Conservation (phyloP, 37 sponge, comb jelly and placozoan species). For the Tethya wilhelma region DNA sequence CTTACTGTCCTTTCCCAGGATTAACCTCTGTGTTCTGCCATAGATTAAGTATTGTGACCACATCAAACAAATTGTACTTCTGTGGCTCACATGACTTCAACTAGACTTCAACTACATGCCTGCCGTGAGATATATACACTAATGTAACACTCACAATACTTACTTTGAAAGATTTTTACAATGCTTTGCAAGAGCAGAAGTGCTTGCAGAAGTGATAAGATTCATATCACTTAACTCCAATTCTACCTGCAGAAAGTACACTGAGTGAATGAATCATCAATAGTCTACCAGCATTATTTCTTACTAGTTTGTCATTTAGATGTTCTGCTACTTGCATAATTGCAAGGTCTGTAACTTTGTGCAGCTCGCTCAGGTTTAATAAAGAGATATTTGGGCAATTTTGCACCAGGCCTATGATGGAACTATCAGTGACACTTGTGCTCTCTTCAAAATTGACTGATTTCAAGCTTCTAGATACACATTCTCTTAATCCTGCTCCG, state of each 20-base stretch:
- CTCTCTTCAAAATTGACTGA: conserved; percentile 44
- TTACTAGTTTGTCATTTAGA: conserved; percentile 66
- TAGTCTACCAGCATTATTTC: not conserved
- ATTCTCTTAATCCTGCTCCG: conserved; percentile 37
- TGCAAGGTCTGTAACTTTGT: conserved; percentile 54
- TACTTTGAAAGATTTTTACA: conserved; percentile 69
- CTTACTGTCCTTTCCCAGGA: too few species aligned
- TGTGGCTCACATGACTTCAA: too few species aligned
- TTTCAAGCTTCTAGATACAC: conserved; percentile 32
- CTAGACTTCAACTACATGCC: conserved; percentile 4
- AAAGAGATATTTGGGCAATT: conserved; percentile 69
- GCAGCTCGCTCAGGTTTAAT: conserved; percentile 52
- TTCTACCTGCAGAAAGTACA: conserved; percentile 47
- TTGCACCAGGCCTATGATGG: conserved; percentile 44
- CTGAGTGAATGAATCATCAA: not conserved
- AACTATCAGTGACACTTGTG: conserved; percentile 49
- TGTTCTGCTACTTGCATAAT: conserved; percentile 38
- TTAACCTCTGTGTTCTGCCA: too few species aligned
- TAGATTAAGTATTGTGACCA: too few species aligned
- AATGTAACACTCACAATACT: conserved; percentile 42
- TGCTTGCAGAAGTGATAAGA: conserved; percentile 37
- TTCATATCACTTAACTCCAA: conserved; percentile 53
- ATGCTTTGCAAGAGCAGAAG: conserved; percentile 55
- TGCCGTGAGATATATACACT: not conserved
- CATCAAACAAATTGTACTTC: not conserved